phyloP scores from a whole-genome alignment of 2,888 invertebrate species.

The Ceraclea dissimilis region DNA sequence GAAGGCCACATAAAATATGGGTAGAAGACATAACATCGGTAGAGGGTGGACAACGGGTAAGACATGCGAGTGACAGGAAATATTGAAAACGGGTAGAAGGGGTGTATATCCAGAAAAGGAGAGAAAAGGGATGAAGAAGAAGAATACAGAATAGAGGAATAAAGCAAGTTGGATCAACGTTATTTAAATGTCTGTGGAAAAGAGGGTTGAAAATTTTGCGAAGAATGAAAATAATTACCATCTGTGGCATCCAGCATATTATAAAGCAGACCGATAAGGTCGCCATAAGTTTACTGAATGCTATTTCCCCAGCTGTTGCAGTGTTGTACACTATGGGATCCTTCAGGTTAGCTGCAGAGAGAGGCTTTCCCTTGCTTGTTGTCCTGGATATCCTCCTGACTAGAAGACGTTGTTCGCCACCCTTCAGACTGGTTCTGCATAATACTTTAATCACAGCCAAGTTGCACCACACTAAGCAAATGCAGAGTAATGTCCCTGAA shows the following conservation, averaged over 20 bases:
- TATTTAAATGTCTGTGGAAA: too few species aligned
- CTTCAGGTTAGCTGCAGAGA: conserved; percentile 29
- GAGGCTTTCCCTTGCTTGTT: conserved; percentile 28
- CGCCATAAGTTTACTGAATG: conserved; percentile 80
- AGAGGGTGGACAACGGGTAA: too few species aligned
- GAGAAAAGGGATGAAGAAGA: too few species aligned
- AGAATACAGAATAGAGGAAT: too few species aligned
- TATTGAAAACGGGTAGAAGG: too few species aligned
- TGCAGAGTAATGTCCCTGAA: conserved; percentile 63
- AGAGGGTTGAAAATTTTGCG: too few species aligned
- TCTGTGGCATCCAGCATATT: conserved; percentile 81
- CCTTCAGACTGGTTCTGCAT: conserved; percentile 48
- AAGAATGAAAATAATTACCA: too few species aligned
- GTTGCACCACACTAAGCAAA: conserved; percentile 75
- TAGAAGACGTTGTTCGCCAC: conserved; percentile 32
- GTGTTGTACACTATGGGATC: conserved; percentile 31
- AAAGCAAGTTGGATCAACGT: too few species aligned
- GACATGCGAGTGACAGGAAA: too few species aligned
- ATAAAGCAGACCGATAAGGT: conserved; percentile 75
- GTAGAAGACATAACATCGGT: too few species aligned
- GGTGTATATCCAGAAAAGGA: too few species aligned
- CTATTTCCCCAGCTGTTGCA: conserved; percentile 72
- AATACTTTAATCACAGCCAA: conserved; percentile 72
- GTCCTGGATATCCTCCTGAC: conserved; percentile 40
- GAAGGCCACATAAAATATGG: too few species aligned